Evolutionary conservation across 2,888 invertebrate genomes (phyloP).

Genomic region (Andrena minutula): DNA sequence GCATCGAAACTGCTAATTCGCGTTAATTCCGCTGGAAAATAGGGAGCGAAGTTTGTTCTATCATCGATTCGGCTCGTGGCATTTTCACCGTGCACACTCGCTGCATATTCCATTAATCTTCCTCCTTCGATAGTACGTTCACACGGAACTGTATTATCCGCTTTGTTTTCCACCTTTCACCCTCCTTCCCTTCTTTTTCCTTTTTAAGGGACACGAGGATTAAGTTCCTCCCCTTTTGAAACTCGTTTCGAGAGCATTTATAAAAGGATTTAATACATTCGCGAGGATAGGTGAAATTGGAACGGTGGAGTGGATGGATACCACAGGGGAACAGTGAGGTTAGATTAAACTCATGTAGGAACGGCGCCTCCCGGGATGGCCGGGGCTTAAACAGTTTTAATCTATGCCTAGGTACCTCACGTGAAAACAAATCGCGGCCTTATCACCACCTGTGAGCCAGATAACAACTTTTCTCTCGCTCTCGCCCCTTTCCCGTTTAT

Average conservation of each 20-base stretch:
- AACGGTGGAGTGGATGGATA: conserved; percentile 67
- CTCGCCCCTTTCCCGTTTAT: conserved; percentile 55
- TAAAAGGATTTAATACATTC: conserved; percentile 63
- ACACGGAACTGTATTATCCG: conserved; percentile 20
- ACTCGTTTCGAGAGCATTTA: conserved; percentile 46
- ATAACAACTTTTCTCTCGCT: conserved; percentile 83
- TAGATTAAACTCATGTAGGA: conserved; percentile 81
- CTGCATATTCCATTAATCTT: conserved; percentile 52
- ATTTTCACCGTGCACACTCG: conserved; percentile 19
- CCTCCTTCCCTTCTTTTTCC: not conserved
- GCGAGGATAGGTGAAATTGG: conserved; percentile 60
- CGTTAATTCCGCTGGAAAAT: conserved; percentile 49
- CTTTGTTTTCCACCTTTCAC: not conserved
- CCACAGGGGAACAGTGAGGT: conserved; percentile 74
- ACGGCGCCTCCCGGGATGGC: conserved; percentile 75
- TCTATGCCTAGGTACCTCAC: conserved; percentile 77
- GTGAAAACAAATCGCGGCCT: conserved; percentile 83
- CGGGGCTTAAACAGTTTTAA: conserved; percentile 80
- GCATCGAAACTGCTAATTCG: conserved; percentile 54
- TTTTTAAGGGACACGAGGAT: conserved; percentile 12
- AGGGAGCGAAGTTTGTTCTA: conserved; percentile 39
- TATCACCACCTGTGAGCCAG: conserved; percentile 81
- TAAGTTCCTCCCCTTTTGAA: conserved; percentile 6
- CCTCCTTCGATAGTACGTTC: conserved; percentile 15
- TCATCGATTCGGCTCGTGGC: conserved; percentile 43